Evolutionary conservation across 2,113 vertebrate species (phyloP), one percentile per base, ranked within the genome.

Genomic region (Falcunculus frontatus): DNA sequence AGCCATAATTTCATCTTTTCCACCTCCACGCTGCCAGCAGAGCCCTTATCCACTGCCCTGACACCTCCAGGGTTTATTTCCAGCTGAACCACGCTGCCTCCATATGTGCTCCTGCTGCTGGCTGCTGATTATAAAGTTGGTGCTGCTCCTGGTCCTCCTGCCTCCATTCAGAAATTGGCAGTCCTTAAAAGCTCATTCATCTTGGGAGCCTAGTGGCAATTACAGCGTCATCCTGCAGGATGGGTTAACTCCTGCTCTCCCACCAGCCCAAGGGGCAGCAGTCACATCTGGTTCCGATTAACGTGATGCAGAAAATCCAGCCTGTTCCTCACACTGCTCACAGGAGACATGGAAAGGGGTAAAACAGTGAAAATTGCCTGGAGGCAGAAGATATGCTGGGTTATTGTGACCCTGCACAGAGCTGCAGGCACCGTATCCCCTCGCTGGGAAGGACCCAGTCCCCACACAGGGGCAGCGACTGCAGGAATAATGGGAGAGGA

Each of bases 1-100:
- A 90, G 74, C 35, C 94, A 75, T 39, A 77, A 67, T 47, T 78
- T 95, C 91, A 92, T 96, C 89, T 96, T 96, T 95, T 95, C 94
- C 96, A 95, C 93, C 92, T 90, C 42, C 72, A 4, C 0, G 3
- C 86, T 92, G 95, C 95, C 95, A 96, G 92, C 88, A 80, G 79
- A 33, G 47, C 67, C 92, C 86, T 86, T 26, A 19, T 86, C 55
- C 75, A 0, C 83, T 89, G 88, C 63, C 75, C 90, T 39, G 86
- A 94, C 94, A 96, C 96, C 89, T 93, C 85, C 55, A 15, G 94
- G 41, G 41, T 87, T 95, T 90, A 60, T 94, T 93, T 96, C 57
- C 50, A 79, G 92, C 87, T 73, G 92, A 49, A 17, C 8, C 95
- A 87, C 3, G 6, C 92, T 87, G 93, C 42, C 47, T 91, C 94